Percentiles rank a stretch among this genome's conserved stretches.
These are phyloP conservation scores for Lepus americanus DNA, from an alignment of 2,113 vertebrate genomes.

Conservation along the genomic window DNA sequence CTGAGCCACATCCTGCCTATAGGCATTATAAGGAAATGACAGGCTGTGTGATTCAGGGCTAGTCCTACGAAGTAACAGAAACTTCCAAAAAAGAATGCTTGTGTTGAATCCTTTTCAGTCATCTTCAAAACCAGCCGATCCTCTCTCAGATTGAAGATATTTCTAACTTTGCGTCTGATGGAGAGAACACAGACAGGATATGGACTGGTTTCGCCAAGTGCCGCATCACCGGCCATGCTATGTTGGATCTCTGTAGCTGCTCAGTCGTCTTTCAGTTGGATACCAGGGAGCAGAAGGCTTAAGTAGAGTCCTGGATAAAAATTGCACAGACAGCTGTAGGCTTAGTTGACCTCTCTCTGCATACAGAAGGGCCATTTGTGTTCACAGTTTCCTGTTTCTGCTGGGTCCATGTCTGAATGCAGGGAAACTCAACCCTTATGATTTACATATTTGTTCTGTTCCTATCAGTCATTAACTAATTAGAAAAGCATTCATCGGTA, in stretches of 20 bases:
- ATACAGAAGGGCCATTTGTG: not conserved
- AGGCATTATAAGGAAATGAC: not conserved
- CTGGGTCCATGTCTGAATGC: not conserved
- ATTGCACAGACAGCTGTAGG: not conserved
- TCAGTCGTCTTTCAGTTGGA: not conserved
- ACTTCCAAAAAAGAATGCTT: not conserved
- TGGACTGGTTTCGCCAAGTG: not conserved
- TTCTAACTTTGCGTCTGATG: not conserved
- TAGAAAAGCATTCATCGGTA: not conserved
- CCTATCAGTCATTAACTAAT: not conserved
- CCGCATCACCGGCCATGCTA: not conserved
- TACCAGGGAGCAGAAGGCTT: not conserved
- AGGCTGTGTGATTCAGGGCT: not conserved
- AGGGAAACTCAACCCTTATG: not conserved
- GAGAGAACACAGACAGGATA: not conserved
- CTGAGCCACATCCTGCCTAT: not conserved
- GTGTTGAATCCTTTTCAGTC: not conserved
- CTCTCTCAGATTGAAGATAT: not conserved
- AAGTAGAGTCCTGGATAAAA: not conserved
- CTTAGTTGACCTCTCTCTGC: not conserved
- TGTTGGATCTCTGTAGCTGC: not conserved
- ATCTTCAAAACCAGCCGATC: not conserved
- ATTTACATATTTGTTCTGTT: not conserved
- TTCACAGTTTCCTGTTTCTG: slow-evolving; percentile 22
- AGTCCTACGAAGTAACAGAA: not conserved